Evolutionary conservation across 2,113 vertebrate species (phyloP), one percentile per base, ranked within the genome.

Genomic region (Gallinago paraguaiae): DNA sequence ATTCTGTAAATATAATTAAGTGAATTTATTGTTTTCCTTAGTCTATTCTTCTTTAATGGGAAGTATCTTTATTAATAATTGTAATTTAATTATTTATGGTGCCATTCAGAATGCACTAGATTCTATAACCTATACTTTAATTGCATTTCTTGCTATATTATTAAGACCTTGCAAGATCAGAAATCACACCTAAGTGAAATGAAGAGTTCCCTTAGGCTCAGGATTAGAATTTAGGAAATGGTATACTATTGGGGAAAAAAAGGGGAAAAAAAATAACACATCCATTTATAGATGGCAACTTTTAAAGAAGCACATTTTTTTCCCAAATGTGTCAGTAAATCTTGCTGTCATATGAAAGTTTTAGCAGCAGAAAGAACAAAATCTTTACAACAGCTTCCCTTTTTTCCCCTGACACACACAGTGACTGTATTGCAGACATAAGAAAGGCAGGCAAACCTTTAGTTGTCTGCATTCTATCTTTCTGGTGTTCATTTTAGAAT

Each of bases 31-130:
- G 23, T 19, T 43, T 50, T 65, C 31, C 31, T 77, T 17, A 0
- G 23, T 18, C 16, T 78, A 33, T 82, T 51, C 51, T 39, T 71
- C 33, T 82, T 92, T 54, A 68, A 53, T 27, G 19, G 27, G 24
- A 83, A 83, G 20, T 19, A 23, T 24, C 46, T 92, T 84, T 27
- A 63, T 82, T 86, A 86, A 64, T 68, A 76, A 88, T 23, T 76
- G 13, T 9, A 50, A 20, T 19, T 72, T 54, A 90, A 65, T 79
- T 75, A 37, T 79, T 82, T 48, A 72, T 63, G 2, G n/a, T 35
- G 15, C 24, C 17, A n/a, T 43, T 90, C 50, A 57, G 53, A 87
- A 77, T 15, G 37, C 33, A 51, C 20, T 69, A 17, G 8, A 11
- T 72, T 82, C 67, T 60, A 27, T 24, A 53, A 27, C 11, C 53